Evolutionary conservation across 1,140 invertebrate species (phyloP).

Genomic region (Ctenoplectra terminalis): DNA sequence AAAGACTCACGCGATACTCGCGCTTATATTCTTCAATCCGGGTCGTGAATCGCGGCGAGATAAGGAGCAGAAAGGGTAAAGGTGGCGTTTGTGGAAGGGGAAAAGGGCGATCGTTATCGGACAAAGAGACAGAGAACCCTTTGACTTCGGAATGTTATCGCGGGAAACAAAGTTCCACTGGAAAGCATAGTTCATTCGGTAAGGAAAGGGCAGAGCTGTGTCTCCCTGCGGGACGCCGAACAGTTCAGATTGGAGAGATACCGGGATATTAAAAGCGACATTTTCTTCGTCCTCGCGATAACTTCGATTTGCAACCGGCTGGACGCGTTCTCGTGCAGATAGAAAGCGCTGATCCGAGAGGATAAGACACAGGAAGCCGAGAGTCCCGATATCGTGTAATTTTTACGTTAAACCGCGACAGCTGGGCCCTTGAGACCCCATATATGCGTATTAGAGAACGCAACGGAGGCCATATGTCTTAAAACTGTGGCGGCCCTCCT

Average conservation of each 20-base stretch:
- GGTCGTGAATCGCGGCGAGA: conserved; percentile 48
- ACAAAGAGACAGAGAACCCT: conserved; percentile 67
- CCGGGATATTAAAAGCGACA: conserved; percentile 73
- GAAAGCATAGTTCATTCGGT: conserved; percentile 70
- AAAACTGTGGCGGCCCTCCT: no score
- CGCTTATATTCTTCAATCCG: conserved; percentile 43
- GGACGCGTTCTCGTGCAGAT: not conserved
- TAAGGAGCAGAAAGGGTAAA: not conserved
- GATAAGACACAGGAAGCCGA: conserved; percentile 9
- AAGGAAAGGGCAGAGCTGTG: conserved; percentile 68
- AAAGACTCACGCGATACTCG: conserved; percentile 50
- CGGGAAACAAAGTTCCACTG: conserved; percentile 71
- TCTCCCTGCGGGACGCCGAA: conserved; percentile 72
- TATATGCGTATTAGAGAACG: no score
- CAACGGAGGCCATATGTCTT: no score
- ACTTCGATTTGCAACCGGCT: conserved; percentile 45
- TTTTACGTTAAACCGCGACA: no score
- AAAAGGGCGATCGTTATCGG: conserved; percentile 59
- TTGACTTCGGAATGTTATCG: conserved; percentile 70
- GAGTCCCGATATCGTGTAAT: not conserved
- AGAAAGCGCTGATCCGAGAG: conserved; percentile 12
- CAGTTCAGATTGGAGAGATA: conserved; percentile 74
- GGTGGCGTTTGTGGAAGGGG: not conserved
- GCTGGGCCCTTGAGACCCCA: no score
- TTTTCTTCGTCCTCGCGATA: conserved; percentile 61